phyloP scores from a whole-genome alignment of 1,140 invertebrate species.

The Neotoxoptera formosana region DNA sequence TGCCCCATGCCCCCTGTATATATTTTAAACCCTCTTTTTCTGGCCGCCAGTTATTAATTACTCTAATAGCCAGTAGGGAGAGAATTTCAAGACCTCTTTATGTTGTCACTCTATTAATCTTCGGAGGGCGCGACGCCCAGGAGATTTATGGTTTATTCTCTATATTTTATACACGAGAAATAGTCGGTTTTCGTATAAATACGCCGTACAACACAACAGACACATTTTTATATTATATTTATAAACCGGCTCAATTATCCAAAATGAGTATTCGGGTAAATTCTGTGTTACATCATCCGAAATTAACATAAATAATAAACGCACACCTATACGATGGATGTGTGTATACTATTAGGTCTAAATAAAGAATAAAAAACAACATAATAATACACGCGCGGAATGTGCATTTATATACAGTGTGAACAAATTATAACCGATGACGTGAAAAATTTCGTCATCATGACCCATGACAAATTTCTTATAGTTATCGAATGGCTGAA shows the following conservation, averaged over 20 bases:
- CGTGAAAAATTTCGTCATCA: constrained; percentile 9
- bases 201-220: not conserved
- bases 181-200: constrained; percentile 20
- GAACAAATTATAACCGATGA: constrained; percentile 29
- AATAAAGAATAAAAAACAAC: not conserved
- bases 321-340: not conserved
- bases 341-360: not conserved
- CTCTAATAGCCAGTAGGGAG: constrained; percentile 56
- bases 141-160: constrained; percentile 58
- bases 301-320: constrained; percentile 23
- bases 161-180: constrained; percentile 43
- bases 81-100: constrained; percentile 56
- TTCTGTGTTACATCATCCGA: not conserved
- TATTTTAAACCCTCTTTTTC: constrained; percentile 42
- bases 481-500: not conserved
- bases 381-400: not conserved
- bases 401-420: not conserved
- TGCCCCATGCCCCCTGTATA: constrained; percentile 38
- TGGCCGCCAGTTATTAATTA: constrained; percentile 55
- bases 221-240: constrained; percentile 22
- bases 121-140: constrained; percentile 33
- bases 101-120: constrained; percentile 58
- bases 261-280: not conserved
- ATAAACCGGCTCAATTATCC: constrained; percentile 1
- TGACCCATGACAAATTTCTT: constrained; percentile 37